phyloP scores from a whole-genome alignment of 2,888 invertebrate genomes.

The Torymus tubicola region DNA sequence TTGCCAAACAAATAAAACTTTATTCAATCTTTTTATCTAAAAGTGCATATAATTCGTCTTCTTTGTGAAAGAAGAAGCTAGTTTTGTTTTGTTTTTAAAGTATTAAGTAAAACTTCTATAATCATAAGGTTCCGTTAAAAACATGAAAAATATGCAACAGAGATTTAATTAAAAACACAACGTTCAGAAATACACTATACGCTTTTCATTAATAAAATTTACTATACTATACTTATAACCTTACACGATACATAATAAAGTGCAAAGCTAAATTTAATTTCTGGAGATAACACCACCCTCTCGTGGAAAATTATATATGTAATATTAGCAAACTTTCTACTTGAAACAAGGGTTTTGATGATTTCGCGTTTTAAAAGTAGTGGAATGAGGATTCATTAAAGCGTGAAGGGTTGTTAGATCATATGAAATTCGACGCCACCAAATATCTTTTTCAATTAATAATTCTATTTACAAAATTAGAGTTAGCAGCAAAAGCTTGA shows the following conservation, averaged over 20 bases:
- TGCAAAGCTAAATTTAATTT: conserved; percentile 35
- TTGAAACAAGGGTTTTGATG: not conserved
- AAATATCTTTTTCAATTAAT: conserved; percentile 29
- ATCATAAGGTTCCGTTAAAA: conserved; percentile 16
- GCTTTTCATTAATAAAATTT: conserved; percentile 36
- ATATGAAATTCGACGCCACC: conserved; percentile 27
- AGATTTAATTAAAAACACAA: conserved; percentile 20
- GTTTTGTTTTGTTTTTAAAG: too few species aligned
- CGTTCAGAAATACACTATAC: not conserved
- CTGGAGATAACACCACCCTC: conserved; percentile 22
- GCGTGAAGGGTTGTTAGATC: conserved; percentile 33
- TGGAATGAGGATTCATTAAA: conserved; percentile 44
- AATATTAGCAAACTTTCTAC: too few species aligned
- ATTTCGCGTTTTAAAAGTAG: conserved; percentile 7
- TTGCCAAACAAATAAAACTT: conserved; percentile 16
- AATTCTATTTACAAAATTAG: conserved; percentile 56
- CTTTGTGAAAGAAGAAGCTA: not conserved
- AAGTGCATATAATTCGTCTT: not conserved
- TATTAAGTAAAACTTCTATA: not conserved
- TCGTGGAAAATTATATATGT: conserved; percentile 17
- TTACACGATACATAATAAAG: conserved; percentile 18
- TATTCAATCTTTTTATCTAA: conserved; percentile 18
- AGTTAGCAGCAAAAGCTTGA: conserved; percentile 37
- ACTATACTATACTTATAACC: conserved; percentile 22
- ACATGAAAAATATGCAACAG: conserved; percentile 10